These are phyloP conservation scores for Colistium nudipinnis DNA, from an alignment of 2,113 vertebrate genomes.

Conservation along the genomic window DNA sequence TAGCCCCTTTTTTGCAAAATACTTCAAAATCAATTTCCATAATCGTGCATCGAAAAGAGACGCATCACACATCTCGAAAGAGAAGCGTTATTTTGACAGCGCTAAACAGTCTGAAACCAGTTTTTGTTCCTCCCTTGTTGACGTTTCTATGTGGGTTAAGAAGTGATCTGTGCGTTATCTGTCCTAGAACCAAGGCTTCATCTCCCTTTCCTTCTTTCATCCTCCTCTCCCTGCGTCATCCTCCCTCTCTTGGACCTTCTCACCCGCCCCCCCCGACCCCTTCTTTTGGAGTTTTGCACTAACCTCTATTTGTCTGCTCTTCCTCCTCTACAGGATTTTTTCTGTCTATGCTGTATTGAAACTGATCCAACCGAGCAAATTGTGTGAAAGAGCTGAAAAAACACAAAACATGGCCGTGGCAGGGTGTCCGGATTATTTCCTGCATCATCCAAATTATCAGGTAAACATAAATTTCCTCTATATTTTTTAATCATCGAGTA, in stretches of 20 bases:
- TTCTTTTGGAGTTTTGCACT: slow-evolving; percentile 32
- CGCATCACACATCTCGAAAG: not conserved
- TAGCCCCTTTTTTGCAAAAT: not conserved
- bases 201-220: slow-evolving; percentile 40
- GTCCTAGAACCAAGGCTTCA: slow-evolving; percentile 37
- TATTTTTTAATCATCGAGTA: not conserved
- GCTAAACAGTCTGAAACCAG: not conserved
- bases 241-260: slow-evolving; percentile 4
- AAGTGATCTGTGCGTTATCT: slow-evolving; percentile 64
- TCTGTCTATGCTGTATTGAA: slow-evolving; percentile 40
- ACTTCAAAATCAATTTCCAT: not conserved
- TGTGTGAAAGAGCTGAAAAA: slow-evolving; percentile 57
- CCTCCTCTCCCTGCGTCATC: slow-evolving; percentile 24
- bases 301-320: slow-evolving; percentile 34
- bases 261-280: not conserved
- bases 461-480: slow-evolving; percentile 58
- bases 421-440: slow-evolving; percentile 90
- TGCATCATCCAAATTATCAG: slow-evolving; percentile 88
- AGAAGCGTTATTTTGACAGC: not conserved
- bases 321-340: slow-evolving; percentile 42
- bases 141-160: slow-evolving; percentile 62
- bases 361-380: slow-evolving; percentile 72
- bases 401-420: slow-evolving; percentile 87
- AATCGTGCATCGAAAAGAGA: not conserved
- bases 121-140: not conserved